phyloP scores from a whole-genome alignment of 1,140 invertebrate genomes.

The Drosophila ficusphila region DNA sequence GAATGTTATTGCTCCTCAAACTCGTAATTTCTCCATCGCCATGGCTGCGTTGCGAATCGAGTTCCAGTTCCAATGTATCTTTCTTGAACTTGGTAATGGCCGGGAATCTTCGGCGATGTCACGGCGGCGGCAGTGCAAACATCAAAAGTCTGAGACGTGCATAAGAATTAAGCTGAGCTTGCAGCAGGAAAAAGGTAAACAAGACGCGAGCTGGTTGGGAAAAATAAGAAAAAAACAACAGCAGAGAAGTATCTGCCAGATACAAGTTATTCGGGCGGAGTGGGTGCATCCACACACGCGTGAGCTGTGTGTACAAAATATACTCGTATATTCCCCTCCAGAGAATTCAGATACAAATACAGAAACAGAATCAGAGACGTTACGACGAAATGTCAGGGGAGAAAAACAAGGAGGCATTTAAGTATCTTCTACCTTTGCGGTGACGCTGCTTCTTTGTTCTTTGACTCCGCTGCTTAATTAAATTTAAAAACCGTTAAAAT shows the following conservation, averaged over 20 bases:
- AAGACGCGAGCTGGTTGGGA: constrained; percentile 29
- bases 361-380: too few species aligned
- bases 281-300: constrained; percentile 63
- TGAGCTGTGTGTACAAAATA: constrained; percentile 64
- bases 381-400: constrained; percentile 1
- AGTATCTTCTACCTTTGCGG: constrained; percentile 48
- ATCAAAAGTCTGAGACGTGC: constrained; percentile 54
- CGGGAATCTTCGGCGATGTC: constrained; percentile 28
- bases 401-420: constrained; percentile 22
- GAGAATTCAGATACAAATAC: constrained; percentile 44
- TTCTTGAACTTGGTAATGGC: constrained; percentile 55
- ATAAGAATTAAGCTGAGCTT: constrained; percentile 66
- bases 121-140: constrained; percentile 29
- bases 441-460: constrained; percentile 49
- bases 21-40: constrained; percentile 20
- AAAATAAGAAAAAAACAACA: constrained; percentile 38
- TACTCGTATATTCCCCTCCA: constrained; percentile 52
- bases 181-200: constrained; percentile 62
- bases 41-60: constrained; percentile 33
- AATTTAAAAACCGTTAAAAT: constrained; percentile 75
- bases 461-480: constrained; percentile 54
- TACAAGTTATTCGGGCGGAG: constrained; percentile 38
- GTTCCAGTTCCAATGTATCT: constrained; percentile 22
- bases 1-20: constrained; percentile 26
- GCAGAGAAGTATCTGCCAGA: constrained; percentile 44